Evolutionary conservation across 2,888 invertebrate genomes (phyloP).

Genomic region (Eilema sororculum): DNA sequence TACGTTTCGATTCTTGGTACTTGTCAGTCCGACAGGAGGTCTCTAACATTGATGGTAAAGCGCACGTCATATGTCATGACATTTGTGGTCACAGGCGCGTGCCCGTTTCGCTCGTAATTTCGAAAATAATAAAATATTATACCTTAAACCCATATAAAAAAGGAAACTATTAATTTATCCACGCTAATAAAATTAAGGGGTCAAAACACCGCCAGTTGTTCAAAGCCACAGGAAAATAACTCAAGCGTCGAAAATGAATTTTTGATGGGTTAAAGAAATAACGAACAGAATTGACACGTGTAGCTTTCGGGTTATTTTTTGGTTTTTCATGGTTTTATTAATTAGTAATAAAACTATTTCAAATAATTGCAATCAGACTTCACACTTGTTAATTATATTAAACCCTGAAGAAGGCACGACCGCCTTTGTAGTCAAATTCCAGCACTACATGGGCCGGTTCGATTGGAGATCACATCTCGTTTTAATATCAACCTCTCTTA

Average conservation of each 20-base stretch:
- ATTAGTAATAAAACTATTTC: not conserved
- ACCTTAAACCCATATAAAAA: constrained; percentile 38
- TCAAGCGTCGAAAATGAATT: constrained; percentile 55
- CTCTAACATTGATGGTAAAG: constrained; percentile 2
- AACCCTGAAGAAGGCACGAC: not conserved
- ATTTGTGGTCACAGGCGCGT: constrained; percentile 66
- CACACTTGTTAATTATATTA: not conserved
- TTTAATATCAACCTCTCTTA: not conserved
- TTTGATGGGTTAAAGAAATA: constrained; percentile 50
- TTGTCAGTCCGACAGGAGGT: constrained; percentile 22
- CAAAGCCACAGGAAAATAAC: constrained; percentile 45
- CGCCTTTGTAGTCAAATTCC: not conserved
- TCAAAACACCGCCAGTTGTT: constrained; percentile 51
- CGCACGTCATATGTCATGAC: constrained; percentile 39
- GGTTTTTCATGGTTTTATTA: constrained; percentile 11
- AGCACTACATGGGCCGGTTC: not conserved
- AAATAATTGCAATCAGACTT: not conserved
- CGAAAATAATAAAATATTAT: constrained; percentile 44
- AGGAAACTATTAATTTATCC: constrained; percentile 52
- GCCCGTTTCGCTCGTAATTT: constrained; percentile 58
- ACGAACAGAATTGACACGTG: constrained; percentile 47
- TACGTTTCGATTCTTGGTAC: constrained; percentile 63
- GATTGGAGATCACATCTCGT: not conserved
- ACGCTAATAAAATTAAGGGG: constrained; percentile 51
- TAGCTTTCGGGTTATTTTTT: constrained; percentile 15